Evolutionary conservation across 2,113 vertebrate genomes (phyloP), one percentile per base, ranked within the genome.

Genomic region (Festucalex cinctus): DNA sequence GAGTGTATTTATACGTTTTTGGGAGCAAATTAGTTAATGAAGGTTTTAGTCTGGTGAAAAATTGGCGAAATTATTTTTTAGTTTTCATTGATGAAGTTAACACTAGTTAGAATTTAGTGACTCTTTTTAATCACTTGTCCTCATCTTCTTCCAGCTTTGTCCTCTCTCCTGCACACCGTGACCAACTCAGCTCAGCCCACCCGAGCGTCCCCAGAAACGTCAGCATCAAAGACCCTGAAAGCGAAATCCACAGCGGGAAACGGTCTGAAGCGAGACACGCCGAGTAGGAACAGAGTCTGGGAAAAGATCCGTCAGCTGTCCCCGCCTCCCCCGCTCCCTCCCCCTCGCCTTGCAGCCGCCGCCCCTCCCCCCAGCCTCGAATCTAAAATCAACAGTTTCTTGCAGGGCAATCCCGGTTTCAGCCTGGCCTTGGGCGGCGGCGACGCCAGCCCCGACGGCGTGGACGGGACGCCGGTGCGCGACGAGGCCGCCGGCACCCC

Each of bases 351-450:
- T 2, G 68, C 60, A 14, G 57, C 74, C 1, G 87, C 93, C 1
- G 85, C 93, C 20, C 93, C 94, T 60, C 91, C 94, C 0, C 92
- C 93, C 2, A 99, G 97, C 65, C 82, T 99, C 80, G 97, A 99
- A 82, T 94, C 97, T 72, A 99, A 98, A 89, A 99, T 98, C 69
- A 96, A 99, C 89, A 98, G 95, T 76, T 99, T 99, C 87, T 76
- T 99, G 76, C 97, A 98, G 90, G 96, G 95, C 20, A 98, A 99
- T 76, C 97, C 96, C 0, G 94, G 94, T 12, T 99, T 98, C 80
- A 95, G 95, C 70, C 90, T 98, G 0, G 86, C 85, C 48, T 63
- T 89, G 41, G 90, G 85, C 5, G 91, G 91, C 0, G 90, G 85
- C 5, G 91, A 92, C 0, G 74, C 71, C 60, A 92, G 90, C 67